Conservation (phyloP, 2,113 vertebrate species). For the Cochlearius cochlearius region DNA sequence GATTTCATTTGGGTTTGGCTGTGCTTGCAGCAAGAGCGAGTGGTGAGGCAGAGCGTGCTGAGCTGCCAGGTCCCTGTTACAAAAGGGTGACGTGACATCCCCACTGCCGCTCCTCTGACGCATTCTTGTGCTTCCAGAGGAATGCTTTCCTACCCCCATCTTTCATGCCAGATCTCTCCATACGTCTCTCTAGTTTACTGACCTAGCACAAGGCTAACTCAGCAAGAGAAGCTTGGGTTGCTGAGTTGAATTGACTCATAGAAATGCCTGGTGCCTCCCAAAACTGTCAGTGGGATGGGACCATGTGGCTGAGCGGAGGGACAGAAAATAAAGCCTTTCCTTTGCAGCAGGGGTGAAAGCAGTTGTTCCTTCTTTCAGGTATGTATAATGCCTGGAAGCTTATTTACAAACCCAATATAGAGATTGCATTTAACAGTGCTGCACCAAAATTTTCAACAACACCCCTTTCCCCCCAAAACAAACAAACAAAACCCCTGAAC, state of each 20-base stretch:
- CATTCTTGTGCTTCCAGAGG: background rate
- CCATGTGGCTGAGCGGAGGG: background rate
- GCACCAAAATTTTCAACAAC: background rate
- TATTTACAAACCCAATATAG: background rate
- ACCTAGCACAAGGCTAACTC: background rate
- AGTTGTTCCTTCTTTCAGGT: background rate
- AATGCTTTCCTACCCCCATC: background rate
- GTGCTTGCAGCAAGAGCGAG: background rate
- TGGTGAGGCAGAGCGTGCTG: background rate
- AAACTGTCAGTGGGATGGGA: background rate
- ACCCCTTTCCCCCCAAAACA: accelerated
- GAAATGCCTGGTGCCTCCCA: background rate
- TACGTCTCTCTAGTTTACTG: background rate
- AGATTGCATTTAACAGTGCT: background rate
- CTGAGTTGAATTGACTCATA: background rate
- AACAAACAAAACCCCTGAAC: background rate
- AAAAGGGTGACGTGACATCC: too few relatives aligned
- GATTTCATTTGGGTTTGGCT: background rate
- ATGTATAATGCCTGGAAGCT: accelerated
- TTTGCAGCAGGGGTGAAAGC: background rate
- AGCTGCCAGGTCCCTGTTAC: too few relatives aligned
- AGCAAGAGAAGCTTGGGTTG: background rate
- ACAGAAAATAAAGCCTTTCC: background rate
- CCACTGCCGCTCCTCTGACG: background rate
- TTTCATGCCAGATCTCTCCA: background rate